These are phyloP conservation scores for Heliconius melpomene DNA, from an alignment of 1,140 invertebrate species.

Conservation along the genomic window DNA sequence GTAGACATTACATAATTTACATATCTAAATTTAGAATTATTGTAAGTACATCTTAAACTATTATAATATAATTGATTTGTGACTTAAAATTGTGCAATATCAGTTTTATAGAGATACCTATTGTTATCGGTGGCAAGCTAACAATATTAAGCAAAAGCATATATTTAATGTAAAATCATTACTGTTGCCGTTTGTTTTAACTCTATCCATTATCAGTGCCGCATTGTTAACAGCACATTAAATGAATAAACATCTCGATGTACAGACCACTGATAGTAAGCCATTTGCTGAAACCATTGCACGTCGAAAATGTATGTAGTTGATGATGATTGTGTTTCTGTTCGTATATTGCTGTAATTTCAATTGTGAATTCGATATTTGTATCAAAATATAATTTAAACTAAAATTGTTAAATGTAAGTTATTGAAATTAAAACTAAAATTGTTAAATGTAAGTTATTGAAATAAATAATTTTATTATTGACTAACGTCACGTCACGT, in stretches of 20 bases:
- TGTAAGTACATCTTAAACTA: too few species aligned
- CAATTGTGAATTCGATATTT: background rate
- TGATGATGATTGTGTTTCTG: slow-evolving; percentile 26
- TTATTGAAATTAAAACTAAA: too few species aligned
- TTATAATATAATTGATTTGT: too few species aligned
- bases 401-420: background rate
- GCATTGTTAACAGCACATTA: slow-evolving; percentile 9
- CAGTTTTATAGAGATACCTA: too few species aligned
- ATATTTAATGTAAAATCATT: background rate
- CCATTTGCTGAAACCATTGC: slow-evolving; percentile 21
- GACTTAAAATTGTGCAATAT: too few species aligned
- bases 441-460: too few species aligned
- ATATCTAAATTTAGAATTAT: too few species aligned
- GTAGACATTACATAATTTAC: too few species aligned
- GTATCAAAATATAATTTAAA: background rate
- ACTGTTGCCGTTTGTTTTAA: background rate
- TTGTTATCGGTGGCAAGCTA: too few species aligned
- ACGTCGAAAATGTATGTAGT: slow-evolving; percentile 12
- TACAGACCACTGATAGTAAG: slow-evolving; percentile 22
- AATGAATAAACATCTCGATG: slow-evolving; percentile 13
- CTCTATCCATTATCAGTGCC: background rate
- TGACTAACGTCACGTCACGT: too few species aligned
- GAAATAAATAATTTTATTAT: too few species aligned
- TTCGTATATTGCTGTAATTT: background rate
- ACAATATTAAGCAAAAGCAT: too few species aligned